These are phyloP conservation scores for Tachuris rubrigastra DNA, from an alignment of 2,113 vertebrate species.

Conservation along the genomic window DNA sequence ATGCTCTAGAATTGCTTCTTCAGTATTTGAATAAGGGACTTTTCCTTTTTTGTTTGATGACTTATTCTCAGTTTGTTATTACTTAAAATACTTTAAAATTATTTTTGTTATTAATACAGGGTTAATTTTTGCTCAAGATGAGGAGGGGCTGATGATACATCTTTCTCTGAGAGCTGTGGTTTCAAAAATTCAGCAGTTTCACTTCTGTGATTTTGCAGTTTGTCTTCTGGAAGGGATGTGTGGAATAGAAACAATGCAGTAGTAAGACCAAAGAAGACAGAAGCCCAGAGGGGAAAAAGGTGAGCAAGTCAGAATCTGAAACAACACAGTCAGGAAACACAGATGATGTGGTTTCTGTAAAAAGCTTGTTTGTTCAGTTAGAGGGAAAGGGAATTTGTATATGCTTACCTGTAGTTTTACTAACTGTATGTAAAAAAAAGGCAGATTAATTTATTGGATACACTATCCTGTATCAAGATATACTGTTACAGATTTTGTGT, in stretches of 20 bases:
- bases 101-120: not conserved
- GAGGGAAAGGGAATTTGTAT: not conserved
- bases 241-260: not conserved
- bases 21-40: not conserved
- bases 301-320: slow-evolving; percentile 52
- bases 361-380: slow-evolving; percentile 32
- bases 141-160: not conserved
- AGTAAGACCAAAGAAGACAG: not conserved
- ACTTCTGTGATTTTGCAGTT: not conserved
- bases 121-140: not conserved
- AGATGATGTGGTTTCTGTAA: slow-evolving; percentile 27
- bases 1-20: not conserved
- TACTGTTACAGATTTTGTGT: not conserved
- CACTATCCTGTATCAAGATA: not conserved
- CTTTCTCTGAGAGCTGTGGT: not conserved
- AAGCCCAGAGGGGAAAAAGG: not conserved
- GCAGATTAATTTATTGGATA: not conserved
- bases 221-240: not conserved
- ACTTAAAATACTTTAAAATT: not conserved
- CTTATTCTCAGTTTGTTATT: not conserved
- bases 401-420: slow-evolving; percentile 15
- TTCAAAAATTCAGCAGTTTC: slow-evolving; percentile 15
- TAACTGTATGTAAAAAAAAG: not conserved
- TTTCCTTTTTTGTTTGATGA: not conserved
- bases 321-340: slow-evolving; percentile 7